Base-by-base conservation (phyloP, 2,797 vertebrate genomes). In the Melanotaenia trifasciata region DNA sequence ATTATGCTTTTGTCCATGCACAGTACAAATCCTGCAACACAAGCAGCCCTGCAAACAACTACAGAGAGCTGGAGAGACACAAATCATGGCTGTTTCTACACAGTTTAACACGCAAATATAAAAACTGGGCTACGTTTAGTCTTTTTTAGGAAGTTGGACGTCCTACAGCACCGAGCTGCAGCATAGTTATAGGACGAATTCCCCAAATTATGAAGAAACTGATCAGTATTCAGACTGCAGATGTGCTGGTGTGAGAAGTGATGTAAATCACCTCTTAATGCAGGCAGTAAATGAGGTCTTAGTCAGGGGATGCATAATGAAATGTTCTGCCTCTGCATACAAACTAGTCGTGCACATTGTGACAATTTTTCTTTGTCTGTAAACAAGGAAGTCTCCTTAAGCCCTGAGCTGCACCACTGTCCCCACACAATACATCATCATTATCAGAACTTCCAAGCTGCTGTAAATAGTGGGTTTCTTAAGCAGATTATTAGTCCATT, bases 201-300 rank as follows among this genome's bases (percentile, higher is more conserved):
- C 50, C 60, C 13, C 13, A 53, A 14, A 53, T 73, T 30, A 63
- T 47, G 28, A 5, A 30, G 57, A 56, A 32, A 51, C 24, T 40
- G 40, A 65, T 61, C 50, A 36, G 61, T 20, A 45, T 56, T 20
- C 64, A 50, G 22, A 12, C 20, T 13, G 62, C 36, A 36, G 58
- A n/a, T 28, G 26, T 62, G 1, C 24, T 6, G 26, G 1, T 26
- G 20, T 35, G 28, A 30, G 35, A 67, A 58, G 54, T 18, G 7
- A 32, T 32, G 72, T 6, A 58, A 69, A 75, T 66, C 59, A 18
- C 16, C 45, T 45, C 22, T 16, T 22, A 54, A 59, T 26, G 35
- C 10, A 50, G 35, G 74, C 54, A 20, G 40, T 43, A 68, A 69
- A 74, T 26, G 51, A 54, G 54, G 26, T 51, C 54, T 28, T 35